A percentile compares a stretch with the other conserved stretches of the same genome.
phyloP scores from a whole-genome alignment of 1,140 invertebrate species.

The Drosophila orena region DNA sequence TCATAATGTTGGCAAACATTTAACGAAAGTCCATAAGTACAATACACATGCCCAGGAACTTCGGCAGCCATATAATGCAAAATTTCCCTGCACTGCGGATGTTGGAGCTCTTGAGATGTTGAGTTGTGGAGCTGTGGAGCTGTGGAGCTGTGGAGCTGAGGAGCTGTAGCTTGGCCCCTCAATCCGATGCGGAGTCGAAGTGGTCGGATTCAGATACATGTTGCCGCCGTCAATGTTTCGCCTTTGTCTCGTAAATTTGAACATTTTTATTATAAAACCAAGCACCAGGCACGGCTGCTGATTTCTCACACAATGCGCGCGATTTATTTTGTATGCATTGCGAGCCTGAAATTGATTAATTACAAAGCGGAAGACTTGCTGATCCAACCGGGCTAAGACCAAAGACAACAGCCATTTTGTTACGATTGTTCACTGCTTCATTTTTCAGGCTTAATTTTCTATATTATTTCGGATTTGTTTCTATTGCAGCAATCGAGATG shows the following conservation, averaged over 20 bases:
- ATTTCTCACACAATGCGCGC: conserved; percentile 67
- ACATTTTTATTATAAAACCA: conserved; percentile 77
- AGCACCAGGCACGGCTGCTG: conserved; percentile 28
- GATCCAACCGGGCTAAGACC: conserved; percentile 21
- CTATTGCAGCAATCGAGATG: conserved; percentile 26
- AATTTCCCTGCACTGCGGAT: conserved; percentile 27
- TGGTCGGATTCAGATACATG: conserved; percentile 50
- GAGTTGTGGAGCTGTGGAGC: too few species aligned
- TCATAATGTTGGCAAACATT: conserved; percentile 64
- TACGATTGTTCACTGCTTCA: conserved; percentile 38
- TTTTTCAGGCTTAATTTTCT: conserved; percentile 65
- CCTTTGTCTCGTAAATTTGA: conserved; percentile 80
- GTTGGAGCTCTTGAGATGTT: conserved; percentile 20
- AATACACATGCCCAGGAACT: conserved; percentile 30
- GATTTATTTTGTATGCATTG: conserved; percentile 77
- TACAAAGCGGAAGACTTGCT: conserved; percentile 69
- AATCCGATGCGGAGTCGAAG: conserved; percentile 4
- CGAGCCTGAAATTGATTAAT: conserved; percentile 72
- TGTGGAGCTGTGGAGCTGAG: too few species aligned
- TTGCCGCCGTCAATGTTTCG: conserved; percentile 68
- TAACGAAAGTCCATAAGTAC: conserved; percentile 61
- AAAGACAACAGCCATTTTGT: conserved; percentile 8
- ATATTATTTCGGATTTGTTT: conserved; percentile 41
- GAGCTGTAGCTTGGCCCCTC: neutral
- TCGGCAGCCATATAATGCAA: conserved; percentile 21